A percentile compares a stretch with the other conserved stretches of the same genome.
Conservation (phyloP, 2,113 vertebrate genomes). For the Myrmophylax atrothorax region DNA sequence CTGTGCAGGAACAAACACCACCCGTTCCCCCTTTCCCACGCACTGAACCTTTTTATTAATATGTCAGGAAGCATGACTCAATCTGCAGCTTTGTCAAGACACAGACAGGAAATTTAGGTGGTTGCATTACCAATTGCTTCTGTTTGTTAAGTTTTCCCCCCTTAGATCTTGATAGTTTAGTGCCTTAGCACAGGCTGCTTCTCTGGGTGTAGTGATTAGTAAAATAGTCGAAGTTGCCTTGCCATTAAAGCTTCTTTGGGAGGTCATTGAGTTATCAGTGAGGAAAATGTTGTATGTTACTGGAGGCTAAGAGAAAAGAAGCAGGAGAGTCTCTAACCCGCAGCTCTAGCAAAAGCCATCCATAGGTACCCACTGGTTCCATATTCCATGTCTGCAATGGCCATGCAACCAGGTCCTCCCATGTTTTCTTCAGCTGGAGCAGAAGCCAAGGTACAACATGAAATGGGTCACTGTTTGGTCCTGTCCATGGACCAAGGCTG, state of each 20-base stretch:
- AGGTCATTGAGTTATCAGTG: background rate
- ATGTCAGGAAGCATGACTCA: slow-evolving; percentile 45
- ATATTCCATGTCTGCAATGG: background rate
- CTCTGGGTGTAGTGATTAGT: background rate
- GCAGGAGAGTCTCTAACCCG: background rate
- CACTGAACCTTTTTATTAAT: slow-evolving; percentile 11
- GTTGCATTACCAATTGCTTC: slow-evolving; percentile 11
- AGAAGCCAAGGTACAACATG: background rate
- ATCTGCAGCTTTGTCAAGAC: slow-evolving; percentile 23
- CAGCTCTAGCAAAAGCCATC: background rate
- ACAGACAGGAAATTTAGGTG: slow-evolving; percentile 41
- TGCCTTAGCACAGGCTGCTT: background rate
- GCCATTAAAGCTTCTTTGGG: background rate
- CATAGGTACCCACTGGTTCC: background rate
- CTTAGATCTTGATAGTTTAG: background rate
- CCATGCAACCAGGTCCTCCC: background rate
- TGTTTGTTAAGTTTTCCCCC: background rate
- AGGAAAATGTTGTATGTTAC: background rate
- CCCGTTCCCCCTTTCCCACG: background rate
- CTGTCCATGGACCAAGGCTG: accelerated
- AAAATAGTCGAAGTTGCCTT: background rate
- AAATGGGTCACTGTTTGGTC: background rate
- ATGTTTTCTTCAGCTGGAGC: background rate
- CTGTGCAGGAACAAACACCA: slow-evolving; percentile 52
- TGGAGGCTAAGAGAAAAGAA: background rate